These are phyloP conservation scores for Pseudomugil tenellus DNA, from an alignment of 2,797 vertebrate genomes.

Conservation along the genomic window DNA sequence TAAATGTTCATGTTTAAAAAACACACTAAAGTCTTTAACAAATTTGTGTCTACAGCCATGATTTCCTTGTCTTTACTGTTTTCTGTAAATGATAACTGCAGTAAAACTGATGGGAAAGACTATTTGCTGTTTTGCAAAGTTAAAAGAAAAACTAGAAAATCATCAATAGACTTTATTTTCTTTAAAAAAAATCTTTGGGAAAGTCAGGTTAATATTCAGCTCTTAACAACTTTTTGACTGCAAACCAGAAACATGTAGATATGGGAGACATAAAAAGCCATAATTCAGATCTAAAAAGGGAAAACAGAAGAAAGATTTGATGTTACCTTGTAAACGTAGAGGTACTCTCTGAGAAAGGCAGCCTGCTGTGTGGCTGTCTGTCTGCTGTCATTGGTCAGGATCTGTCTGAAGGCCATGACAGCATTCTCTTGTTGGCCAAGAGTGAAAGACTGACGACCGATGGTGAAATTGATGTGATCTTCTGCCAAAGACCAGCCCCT, in stretches of 20 bases:
- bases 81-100: too few species aligned
- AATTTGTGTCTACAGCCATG: too few species aligned
- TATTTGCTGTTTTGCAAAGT: too few species aligned
- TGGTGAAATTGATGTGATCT: conserved; percentile 98
- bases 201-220: background rate
- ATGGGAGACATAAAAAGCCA: background rate
- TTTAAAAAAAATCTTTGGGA: too few species aligned
- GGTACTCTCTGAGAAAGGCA: conserved; percentile 95
- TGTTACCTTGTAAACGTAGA: conserved; percentile 94
- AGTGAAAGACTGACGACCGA: conserved; percentile 95
- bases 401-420: conserved; percentile 92
- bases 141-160: too few species aligned
- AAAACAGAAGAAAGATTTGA: background rate
- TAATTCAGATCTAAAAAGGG: background rate
- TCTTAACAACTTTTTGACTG: background rate
- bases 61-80: too few species aligned
- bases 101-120: too few species aligned
- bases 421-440: conserved; percentile 91
- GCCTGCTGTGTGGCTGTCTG: conserved; percentile 94
- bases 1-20: too few species aligned
- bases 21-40: too few species aligned
- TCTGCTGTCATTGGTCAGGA: conserved; percentile 95
- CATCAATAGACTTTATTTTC: too few species aligned
- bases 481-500: conserved; percentile 97
- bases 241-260: background rate